Percentiles rank a stretch among this genome's conserved stretches.
These are phyloP conservation scores for Myxocyprinus asiaticus DNA, from an alignment of 2,113 vertebrate genomes.

Conservation along the genomic window DNA sequence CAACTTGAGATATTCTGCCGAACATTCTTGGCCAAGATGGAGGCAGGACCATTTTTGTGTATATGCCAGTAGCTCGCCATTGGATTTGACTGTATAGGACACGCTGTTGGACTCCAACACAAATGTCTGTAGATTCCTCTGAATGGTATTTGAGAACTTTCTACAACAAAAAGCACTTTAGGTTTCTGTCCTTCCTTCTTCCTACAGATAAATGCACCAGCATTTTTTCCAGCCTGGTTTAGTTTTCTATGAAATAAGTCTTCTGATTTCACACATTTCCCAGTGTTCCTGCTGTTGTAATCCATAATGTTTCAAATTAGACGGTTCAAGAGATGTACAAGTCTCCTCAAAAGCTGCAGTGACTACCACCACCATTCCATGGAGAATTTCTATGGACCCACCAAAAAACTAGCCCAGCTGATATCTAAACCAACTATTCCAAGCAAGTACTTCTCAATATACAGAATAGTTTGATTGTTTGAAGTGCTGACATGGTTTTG, in stretches of 20 bases:
- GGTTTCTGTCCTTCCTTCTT: constrained; percentile 23
- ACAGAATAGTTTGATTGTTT: background rate
- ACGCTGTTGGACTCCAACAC: constrained; percentile 1
- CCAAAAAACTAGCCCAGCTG: background rate
- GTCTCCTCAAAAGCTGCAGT: background rate
- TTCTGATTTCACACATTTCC: constrained; percentile 10
- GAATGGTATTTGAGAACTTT: background rate
- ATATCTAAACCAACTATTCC: background rate
- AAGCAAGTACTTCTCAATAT: background rate
- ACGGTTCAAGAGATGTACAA: too few species aligned
- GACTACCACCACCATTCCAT: background rate
- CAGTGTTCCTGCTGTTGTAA: background rate
- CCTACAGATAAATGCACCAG: constrained; percentile 52
- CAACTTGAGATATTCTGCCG: background rate
- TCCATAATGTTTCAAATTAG: background rate
- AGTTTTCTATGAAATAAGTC: constrained; percentile 8
- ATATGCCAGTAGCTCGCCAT: background rate
- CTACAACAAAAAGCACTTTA: constrained; percentile 48
- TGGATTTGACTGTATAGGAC: background rate
- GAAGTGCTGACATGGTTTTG: background rate
- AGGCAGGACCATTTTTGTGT: background rate
- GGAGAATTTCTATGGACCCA: background rate
- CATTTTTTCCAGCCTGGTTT: constrained; percentile 38
- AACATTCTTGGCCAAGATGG: background rate
- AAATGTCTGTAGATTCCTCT: constrained; percentile 13